Conservation (phyloP, 2,888 invertebrate species). For the Pachydiplax longipennis region DNA sequence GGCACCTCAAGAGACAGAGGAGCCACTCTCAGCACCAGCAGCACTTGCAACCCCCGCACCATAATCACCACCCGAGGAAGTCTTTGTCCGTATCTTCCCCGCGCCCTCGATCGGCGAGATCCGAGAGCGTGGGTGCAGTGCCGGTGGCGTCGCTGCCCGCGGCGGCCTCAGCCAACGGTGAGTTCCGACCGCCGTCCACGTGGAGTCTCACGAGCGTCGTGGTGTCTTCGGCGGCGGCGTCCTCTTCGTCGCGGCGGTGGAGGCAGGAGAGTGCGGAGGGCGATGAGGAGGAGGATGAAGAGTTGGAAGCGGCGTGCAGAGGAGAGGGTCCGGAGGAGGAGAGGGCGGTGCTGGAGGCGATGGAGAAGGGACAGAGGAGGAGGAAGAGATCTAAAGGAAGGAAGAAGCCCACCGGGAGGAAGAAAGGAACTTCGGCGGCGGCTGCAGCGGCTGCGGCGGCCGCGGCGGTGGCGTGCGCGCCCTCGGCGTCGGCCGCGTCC, state of each 20-base stretch:
- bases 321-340: slow-evolving; percentile 58
- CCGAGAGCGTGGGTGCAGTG: slow-evolving; percentile 25
- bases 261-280: slow-evolving; percentile 58
- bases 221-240: slow-evolving; percentile 43
- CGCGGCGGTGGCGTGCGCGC: slow-evolving; percentile 61
- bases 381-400: slow-evolving; percentile 29
- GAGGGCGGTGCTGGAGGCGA: slow-evolving; percentile 54
- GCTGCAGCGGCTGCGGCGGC: slow-evolving; percentile 52
- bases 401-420: slow-evolving; percentile 47
- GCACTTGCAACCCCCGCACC: neutral
- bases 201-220: slow-evolving; percentile 31
- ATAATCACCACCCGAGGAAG: slow-evolving; percentile 23
- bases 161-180: neutral
- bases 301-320: slow-evolving; percentile 49
- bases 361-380: slow-evolving; percentile 49
- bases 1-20: slow-evolving; percentile 6
- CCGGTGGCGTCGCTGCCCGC: neutral
- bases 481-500: slow-evolving; percentile 58
- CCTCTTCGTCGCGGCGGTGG: slow-evolving; percentile 23
- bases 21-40: slow-evolving; percentile 45
- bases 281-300: slow-evolving; percentile 63
- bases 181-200: slow-evolving; percentile 17
- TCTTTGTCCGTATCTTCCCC: slow-evolving; percentile 8
- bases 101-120: neutral
- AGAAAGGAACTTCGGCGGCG: slow-evolving; percentile 51